Evolutionary conservation across 2,113 vertebrate species (phyloP).

Genomic region (Nicator chloris): DNA sequence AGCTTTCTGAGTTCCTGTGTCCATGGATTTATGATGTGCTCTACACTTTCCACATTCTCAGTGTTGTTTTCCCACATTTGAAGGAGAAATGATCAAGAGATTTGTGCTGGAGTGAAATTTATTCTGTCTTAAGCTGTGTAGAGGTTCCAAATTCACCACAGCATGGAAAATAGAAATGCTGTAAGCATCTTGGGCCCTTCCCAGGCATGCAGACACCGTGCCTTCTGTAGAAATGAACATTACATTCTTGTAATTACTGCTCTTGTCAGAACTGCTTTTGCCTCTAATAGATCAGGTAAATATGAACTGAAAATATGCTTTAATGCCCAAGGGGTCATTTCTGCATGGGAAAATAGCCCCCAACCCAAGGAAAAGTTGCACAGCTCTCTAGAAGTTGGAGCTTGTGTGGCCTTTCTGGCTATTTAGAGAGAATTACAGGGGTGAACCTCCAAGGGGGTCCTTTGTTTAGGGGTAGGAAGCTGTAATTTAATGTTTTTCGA

Average conservation of each 20-base stretch:
- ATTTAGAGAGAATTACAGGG: not conserved
- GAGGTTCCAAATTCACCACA: constrained; percentile 76
- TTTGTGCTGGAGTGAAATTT: constrained; percentile 77
- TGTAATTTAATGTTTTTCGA: not conserved
- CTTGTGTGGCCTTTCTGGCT: not conserved
- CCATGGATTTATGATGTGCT: constrained; percentile 80
- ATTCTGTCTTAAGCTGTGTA: constrained; percentile 77
- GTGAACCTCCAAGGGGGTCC: not conserved
- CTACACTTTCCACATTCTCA: constrained; percentile 75
- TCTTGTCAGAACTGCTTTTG: constrained; percentile 18
- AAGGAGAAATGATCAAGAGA: constrained; percentile 80
- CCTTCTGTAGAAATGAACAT: constrained; percentile 42
- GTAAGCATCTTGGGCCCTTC: constrained; percentile 68
- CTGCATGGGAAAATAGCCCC: not conserved
- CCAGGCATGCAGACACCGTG: constrained; percentile 54
- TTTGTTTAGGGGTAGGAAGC: not conserved
- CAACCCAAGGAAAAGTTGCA: not conserved
- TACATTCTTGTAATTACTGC: constrained; percentile 18
- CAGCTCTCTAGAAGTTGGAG: not conserved
- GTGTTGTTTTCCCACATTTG: constrained; percentile 76
- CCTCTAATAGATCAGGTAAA: constrained; percentile 35
- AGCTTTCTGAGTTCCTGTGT: constrained; percentile 74
- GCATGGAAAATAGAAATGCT: constrained; percentile 79
- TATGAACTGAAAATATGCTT: constrained; percentile 5
- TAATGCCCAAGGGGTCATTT: not conserved